phyloP scores from a whole-genome alignment of 2,113 vertebrate species.

The Ginglymostoma cirratum region DNA sequence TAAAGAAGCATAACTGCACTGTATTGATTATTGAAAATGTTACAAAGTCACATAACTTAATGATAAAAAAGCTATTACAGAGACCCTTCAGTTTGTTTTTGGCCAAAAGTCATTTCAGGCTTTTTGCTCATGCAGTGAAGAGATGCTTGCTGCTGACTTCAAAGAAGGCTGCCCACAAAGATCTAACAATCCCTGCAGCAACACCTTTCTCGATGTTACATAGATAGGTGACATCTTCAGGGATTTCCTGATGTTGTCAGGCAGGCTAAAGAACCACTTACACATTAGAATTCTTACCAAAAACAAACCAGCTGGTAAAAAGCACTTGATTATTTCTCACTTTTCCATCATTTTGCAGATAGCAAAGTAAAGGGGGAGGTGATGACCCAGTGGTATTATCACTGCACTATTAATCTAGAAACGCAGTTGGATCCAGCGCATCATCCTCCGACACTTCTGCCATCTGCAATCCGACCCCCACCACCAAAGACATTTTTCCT shows the following conservation, averaged over 20 bases:
- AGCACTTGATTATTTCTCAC: background rate
- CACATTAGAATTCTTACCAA: background rate
- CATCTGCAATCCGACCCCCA: too few relatives aligned
- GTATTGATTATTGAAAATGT: conserved; percentile 37
- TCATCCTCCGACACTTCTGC: too few relatives aligned
- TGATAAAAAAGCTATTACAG: too few relatives aligned
- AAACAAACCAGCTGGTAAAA: background rate
- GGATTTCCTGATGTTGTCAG: background rate
- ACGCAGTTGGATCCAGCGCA: too few relatives aligned
- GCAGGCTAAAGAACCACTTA: background rate
- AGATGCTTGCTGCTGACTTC: background rate
- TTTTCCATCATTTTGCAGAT: background rate
- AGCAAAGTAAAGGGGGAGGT: background rate
- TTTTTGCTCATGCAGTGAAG: too few relatives aligned
- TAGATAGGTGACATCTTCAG: background rate
- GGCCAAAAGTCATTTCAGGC: too few relatives aligned
- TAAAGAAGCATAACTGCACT: background rate
- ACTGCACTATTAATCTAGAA: too few relatives aligned
- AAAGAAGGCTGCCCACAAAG: background rate
- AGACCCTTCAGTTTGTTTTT: too few relatives aligned
- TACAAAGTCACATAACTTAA: conserved; percentile 38
- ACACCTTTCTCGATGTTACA: background rate
- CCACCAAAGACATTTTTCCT: too few relatives aligned
- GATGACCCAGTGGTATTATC: too few relatives aligned
- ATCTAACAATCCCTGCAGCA: background rate